These are phyloP conservation scores for Adelges cooleyi DNA, from an alignment of 1,140 invertebrate species.

Conservation along the genomic window DNA sequence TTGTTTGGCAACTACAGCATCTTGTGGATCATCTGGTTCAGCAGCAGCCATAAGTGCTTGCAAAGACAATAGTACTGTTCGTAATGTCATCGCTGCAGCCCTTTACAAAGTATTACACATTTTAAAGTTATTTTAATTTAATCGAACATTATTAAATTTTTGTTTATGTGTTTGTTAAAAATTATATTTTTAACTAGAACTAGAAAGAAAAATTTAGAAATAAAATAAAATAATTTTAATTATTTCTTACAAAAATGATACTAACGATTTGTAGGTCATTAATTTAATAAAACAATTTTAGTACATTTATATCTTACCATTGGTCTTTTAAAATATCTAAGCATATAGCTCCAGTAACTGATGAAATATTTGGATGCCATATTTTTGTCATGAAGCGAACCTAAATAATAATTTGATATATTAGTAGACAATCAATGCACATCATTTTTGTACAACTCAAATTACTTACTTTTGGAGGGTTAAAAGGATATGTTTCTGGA, in stretches of 20 bases:
- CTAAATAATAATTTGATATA: conserved; percentile 39
- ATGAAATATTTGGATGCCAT: conserved; percentile 99
- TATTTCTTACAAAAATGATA: too few species aligned
- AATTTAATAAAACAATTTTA: too few species aligned
- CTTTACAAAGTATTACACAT: conserved; percentile 38
- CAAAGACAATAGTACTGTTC: conserved; percentile 85
- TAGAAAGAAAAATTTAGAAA: too few species aligned
- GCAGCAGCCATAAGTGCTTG: conserved; percentile 85
- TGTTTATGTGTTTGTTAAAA: not conserved
- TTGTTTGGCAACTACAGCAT: conserved; percentile 94
- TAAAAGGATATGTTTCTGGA: conserved; percentile 98
- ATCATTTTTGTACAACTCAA: not conserved
- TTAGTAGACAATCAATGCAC: too few species aligned
- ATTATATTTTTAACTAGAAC: not conserved
- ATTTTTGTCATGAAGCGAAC: conserved; percentile 93
- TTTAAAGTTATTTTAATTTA: not conserved
- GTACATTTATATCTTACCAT: too few species aligned
- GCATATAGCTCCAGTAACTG: conserved; percentile 97
- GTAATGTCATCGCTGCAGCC: conserved; percentile 96
- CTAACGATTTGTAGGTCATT: too few species aligned
- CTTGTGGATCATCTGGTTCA: conserved; percentile 93
- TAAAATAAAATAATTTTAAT: too few species aligned
- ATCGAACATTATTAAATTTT: too few species aligned
- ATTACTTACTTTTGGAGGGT: conserved; percentile 82
- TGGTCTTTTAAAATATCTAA: conserved; percentile 99